Percentiles rank a stretch among this genome's conserved stretches.
Evolutionary conservation across 1,140 invertebrate genomes (phyloP).

Genomic region (Drosophila willistoni): DNA sequence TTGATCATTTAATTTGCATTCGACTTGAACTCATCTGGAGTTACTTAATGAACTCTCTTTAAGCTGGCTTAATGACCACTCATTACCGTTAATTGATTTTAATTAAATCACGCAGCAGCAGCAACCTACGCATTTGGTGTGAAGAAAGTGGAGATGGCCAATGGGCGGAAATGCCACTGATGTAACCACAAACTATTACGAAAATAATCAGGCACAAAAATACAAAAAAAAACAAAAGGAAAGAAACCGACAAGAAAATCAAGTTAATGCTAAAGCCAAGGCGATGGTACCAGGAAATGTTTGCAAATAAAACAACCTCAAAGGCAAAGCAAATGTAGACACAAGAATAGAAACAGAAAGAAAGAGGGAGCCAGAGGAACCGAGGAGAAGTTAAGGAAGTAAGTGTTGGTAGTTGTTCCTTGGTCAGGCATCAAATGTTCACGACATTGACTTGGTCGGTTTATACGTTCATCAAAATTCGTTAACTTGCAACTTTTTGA

Average conservation of each 20-base stretch:
- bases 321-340: constrained; percentile 5
- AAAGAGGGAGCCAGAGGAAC: not conserved
- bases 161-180: constrained; percentile 58
- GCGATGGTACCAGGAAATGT: constrained; percentile 58
- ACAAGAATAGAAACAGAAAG: not conserved
- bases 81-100: constrained; percentile 83
- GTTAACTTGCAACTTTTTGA: too few relatives aligned
- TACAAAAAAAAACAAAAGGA: constrained; percentile 26
- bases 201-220: constrained; percentile 73
- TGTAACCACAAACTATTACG: constrained; percentile 77
- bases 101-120: constrained; percentile 78
- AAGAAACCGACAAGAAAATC: constrained; percentile 32
- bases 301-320: constrained; percentile 53
- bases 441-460: constrained; percentile 15
- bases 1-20: constrained; percentile 65
- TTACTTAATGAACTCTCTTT: constrained; percentile 38
- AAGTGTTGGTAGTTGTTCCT: constrained; percentile 42
- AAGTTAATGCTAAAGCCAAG: constrained; percentile 19
- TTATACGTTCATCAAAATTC: not conserved
- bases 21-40: constrained; percentile 5
- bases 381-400: too few relatives aligned
- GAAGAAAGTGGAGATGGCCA: constrained; percentile 4
- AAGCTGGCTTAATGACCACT: constrained; percentile 79
- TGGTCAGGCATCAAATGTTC: constrained; percentile 51
- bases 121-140: constrained; percentile 40